Evolutionary conservation across 2,113 vertebrate species (phyloP).

Genomic region (Apaloderma vittatum): DNA sequence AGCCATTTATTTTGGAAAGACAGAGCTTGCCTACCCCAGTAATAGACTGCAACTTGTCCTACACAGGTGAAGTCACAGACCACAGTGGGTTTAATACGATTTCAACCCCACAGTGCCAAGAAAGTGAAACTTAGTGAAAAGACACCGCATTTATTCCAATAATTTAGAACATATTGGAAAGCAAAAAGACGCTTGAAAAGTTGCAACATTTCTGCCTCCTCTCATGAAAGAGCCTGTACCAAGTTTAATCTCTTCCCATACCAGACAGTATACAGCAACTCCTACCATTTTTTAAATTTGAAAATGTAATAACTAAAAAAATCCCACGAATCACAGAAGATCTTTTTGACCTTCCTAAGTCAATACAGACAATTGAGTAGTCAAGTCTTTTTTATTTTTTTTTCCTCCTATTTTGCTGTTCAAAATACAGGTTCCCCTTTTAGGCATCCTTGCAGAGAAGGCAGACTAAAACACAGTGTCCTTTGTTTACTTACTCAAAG

Average conservation of each 20-base stretch:
- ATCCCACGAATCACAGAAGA: not conserved
- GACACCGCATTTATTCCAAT: not conserved
- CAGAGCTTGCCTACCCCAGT: not conserved
- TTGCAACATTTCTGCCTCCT: not conserved
- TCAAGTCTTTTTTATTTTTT: not conserved
- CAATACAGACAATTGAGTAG: not conserved
- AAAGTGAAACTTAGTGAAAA: not conserved
- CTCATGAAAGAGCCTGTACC: not conserved
- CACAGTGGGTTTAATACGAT: not conserved
- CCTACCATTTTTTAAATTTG: not conserved
- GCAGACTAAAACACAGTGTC: not conserved
- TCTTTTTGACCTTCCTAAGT: not conserved
- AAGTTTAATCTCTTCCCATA: not conserved
- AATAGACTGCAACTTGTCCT: not conserved
- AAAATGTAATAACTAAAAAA: not conserved
- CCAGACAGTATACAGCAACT: not conserved
- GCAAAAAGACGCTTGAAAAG: not conserved
- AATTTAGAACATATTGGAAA: not conserved
- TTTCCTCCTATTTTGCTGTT: not conserved
- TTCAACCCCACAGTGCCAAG: not conserved
- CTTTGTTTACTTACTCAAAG: constrained; percentile 50
- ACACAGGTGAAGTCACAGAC: not conserved
- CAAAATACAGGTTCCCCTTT: not conserved
- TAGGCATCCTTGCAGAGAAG: not conserved
- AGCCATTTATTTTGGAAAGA: not conserved